Percentiles rank a stretch among this genome's conserved stretches.
phyloP scores from a whole-genome alignment of 2,888 invertebrate genomes.

The Melanotus villosus region DNA sequence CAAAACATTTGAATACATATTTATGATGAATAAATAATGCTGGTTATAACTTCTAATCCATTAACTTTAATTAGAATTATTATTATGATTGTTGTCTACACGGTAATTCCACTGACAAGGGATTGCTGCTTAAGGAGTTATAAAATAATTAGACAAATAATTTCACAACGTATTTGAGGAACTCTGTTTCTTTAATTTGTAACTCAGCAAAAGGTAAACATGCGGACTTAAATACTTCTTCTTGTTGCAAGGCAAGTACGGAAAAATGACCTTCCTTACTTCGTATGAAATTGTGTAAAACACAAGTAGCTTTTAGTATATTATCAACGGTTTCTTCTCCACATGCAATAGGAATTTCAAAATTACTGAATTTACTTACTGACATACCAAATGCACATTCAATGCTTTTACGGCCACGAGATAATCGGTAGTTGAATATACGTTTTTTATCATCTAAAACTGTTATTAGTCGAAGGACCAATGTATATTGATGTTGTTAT shows the following conservation, averaged over 20 bases:
- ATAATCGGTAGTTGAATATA: constrained; percentile 46
- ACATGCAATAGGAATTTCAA: constrained; percentile 45
- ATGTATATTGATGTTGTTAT: too few species aligned
- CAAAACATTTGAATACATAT: too few species aligned
- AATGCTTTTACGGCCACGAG: constrained; percentile 41
- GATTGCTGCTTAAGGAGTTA: not conserved
- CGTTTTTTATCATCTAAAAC: not conserved
- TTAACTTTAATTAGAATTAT: too few species aligned
- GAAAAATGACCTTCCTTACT: constrained; percentile 2
- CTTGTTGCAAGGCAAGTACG: not conserved
- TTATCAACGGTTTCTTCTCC: constrained; percentile 37
- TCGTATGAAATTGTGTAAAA: constrained; percentile 46
- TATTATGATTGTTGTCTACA: not conserved
- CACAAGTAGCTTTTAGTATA: constrained; percentile 49
- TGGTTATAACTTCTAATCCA: too few species aligned
- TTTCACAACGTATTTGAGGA: constrained; percentile 74
- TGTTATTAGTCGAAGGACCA: too few species aligned
- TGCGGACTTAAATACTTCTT: not conserved
- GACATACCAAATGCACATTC: constrained; percentile 51
- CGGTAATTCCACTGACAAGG: not conserved
- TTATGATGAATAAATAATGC: too few species aligned
- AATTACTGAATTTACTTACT: constrained; percentile 47
- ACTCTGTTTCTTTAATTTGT: not conserved
- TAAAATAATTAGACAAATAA: constrained; percentile 66
- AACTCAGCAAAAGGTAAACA: not conserved